Evolutionary conservation across 2,113 vertebrate genomes (phyloP).

Genomic region (Illadopsis cleaveri): DNA sequence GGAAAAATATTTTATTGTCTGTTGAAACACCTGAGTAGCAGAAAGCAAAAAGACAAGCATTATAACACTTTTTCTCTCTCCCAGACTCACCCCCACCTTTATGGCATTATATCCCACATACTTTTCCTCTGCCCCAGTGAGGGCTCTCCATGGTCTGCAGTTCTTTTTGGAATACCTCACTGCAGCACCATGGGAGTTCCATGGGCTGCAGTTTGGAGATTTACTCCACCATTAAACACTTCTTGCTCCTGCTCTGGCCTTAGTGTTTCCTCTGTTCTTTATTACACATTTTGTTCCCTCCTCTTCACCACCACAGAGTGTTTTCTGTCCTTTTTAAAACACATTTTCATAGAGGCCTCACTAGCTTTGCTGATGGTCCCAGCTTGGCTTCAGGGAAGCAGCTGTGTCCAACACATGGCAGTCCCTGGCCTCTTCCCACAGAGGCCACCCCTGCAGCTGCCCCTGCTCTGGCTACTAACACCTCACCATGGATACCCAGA

Average conservation of each 20-base stretch:
- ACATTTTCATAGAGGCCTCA: accelerated
- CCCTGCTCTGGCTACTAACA: accelerated
- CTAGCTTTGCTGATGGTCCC: background rate
- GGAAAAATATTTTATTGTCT: background rate
- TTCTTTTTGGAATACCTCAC: background rate
- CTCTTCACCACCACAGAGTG: background rate
- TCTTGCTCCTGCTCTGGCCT: background rate
- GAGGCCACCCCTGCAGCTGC: background rate
- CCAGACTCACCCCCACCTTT: background rate
- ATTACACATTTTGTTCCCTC: background rate
- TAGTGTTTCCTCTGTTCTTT: background rate
- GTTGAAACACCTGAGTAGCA: background rate
- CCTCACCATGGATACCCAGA: background rate
- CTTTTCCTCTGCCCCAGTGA: background rate
- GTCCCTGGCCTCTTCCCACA: background rate
- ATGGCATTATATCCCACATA: background rate
- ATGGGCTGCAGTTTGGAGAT: background rate
- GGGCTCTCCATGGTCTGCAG: background rate
- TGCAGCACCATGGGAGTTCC: accelerated
- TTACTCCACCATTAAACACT: background rate
- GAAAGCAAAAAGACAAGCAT: accelerated
- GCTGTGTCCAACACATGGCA: background rate
- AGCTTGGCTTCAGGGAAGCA: background rate
- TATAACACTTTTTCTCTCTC: background rate
- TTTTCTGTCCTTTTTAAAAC: background rate